These are phyloP conservation scores for Tenthredo mesomela DNA, from an alignment of 2,888 invertebrate genomes.

Conservation along the genomic window DNA sequence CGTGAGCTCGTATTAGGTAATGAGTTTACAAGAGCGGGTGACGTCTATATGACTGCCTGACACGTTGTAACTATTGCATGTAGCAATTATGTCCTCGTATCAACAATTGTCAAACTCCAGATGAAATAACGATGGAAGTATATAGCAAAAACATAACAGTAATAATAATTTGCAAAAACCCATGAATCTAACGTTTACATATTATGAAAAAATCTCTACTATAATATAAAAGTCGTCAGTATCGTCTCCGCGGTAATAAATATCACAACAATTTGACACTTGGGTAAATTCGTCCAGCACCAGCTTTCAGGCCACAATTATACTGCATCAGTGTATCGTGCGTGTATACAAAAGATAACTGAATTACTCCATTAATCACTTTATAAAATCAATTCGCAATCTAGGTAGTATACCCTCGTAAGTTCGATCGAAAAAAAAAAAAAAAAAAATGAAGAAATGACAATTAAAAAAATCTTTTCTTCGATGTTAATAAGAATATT, in stretches of 20 bases:
- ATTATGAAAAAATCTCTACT: neutral
- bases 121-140: neutral
- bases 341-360: neutral
- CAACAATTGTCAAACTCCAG: neutral
- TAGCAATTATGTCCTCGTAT: neutral
- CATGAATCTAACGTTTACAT: neutral
- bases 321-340: neutral
- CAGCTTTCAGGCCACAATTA: slow-evolving; percentile 14
- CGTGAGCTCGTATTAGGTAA: neutral
- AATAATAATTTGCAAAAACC: no score
- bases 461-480: neutral
- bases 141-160: neutral
- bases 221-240: neutral
- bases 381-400: neutral
- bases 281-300: slow-evolving; percentile 19
- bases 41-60: neutral
- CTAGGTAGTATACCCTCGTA: neutral
- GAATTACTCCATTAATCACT: slow-evolving; percentile 19
- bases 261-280: slow-evolving; percentile 45
- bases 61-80: neutral
- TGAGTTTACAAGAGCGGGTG: neutral
- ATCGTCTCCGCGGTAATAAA: neutral
- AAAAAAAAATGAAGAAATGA: no score
- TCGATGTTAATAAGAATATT: neutral
- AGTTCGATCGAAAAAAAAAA: neutral